Conservation (phyloP, 2,113 vertebrate species). For the Plestiodon gilberti region DNA sequence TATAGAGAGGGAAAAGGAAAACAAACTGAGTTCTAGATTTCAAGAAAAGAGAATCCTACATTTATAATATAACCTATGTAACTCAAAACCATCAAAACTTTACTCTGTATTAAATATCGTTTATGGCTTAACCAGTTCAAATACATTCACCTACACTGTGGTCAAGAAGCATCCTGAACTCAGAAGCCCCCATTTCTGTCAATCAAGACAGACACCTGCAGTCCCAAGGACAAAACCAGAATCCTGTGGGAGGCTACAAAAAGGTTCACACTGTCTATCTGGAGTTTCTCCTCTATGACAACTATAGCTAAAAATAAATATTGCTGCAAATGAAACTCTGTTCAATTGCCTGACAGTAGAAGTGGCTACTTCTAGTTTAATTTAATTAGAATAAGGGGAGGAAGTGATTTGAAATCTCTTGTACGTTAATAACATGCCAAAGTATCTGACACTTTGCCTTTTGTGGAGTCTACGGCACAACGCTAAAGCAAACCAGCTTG, state of each 20-base stretch:
- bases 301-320: constrained; percentile 10
- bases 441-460: neutral
- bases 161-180: neutral
- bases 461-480: neutral
- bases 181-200: neutral
- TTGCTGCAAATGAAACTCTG: constrained; percentile 1
- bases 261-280: constrained; percentile 17
- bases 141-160: neutral
- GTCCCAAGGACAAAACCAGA: neutral
- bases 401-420: neutral
- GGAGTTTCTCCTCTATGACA: constrained; percentile 15
- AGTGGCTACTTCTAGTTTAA: neutral
- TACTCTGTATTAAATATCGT: neutral
- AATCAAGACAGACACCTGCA: neutral
- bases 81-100: constrained; percentile 1
- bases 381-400: neutral
- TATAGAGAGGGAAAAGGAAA: neutral
- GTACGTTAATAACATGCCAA: neutral
- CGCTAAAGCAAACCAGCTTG: neutral
- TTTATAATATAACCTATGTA: neutral
- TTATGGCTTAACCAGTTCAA: constrained; percentile 17
- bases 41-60: neutral
- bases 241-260: neutral
- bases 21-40: neutral
- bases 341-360: neutral